These are phyloP conservation scores for Bombus waltoni DNA, from an alignment of 1,140 invertebrate genomes.

Conservation along the genomic window DNA sequence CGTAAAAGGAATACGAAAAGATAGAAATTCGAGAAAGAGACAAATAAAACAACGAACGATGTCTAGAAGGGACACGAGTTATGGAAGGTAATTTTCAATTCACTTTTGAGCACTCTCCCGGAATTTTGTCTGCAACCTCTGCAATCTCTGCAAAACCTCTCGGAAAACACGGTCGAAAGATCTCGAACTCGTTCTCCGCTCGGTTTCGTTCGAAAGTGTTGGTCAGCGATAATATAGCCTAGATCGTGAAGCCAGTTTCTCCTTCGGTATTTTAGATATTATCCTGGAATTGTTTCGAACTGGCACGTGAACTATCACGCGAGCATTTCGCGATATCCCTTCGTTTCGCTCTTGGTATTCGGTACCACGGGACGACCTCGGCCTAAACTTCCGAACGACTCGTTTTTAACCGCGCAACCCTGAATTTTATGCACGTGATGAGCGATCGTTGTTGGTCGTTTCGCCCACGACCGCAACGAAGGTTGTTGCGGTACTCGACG, in stretches of 20 bases:
- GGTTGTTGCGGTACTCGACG: conserved; percentile 11
- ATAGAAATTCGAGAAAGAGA: too few relatives aligned
- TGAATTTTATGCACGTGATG: conserved; percentile 59
- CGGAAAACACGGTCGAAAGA: too few relatives aligned
- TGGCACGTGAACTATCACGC: conserved; percentile 67
- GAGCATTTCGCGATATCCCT: conserved; percentile 13
- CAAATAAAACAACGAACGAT: too few relatives aligned
- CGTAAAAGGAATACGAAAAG: too few relatives aligned
- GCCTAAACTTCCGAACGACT: conserved; percentile 56
- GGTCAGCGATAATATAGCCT: conserved; percentile 2
- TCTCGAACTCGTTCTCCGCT: too few relatives aligned
- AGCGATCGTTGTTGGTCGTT: conserved; percentile 36
- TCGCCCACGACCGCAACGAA: background rate
- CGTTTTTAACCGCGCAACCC: conserved; percentile 50
- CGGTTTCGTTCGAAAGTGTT: too few relatives aligned
- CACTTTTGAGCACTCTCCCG: too few relatives aligned
- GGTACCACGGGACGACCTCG: conserved; percentile 45
- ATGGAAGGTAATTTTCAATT: too few relatives aligned
- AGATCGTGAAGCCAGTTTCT: conserved; percentile 23
- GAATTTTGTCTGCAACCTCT: too few relatives aligned
- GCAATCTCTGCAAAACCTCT: too few relatives aligned
- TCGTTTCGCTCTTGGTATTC: background rate
- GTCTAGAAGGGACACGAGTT: too few relatives aligned
- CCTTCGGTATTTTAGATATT: conserved; percentile 57
- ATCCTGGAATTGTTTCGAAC: conserved; percentile 58